Percentiles rank a stretch among this genome's conserved stretches.
phyloP scores from a whole-genome alignment of 2,113 vertebrate genomes.

The Delphinus delphis region DNA sequence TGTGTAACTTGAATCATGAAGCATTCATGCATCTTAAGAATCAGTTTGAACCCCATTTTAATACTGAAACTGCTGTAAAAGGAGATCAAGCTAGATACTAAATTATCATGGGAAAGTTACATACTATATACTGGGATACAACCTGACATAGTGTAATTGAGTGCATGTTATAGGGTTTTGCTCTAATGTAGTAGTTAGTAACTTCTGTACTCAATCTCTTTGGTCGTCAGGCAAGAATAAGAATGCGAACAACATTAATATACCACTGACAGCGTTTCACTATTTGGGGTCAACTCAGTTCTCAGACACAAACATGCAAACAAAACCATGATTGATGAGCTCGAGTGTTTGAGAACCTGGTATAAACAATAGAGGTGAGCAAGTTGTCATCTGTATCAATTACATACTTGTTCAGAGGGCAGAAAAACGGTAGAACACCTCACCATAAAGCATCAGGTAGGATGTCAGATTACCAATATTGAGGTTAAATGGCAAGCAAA shows the following conservation, averaged over 20 bases:
- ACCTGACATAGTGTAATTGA: background rate
- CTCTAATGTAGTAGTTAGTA: background rate
- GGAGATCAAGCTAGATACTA: background rate
- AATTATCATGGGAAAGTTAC: background rate
- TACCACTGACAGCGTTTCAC: background rate
- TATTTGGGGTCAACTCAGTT: background rate
- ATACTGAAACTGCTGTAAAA: background rate
- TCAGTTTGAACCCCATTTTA: background rate
- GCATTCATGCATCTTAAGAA: background rate
- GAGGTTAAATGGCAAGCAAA: background rate
- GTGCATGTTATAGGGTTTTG: background rate
- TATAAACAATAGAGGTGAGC: conserved; percentile 76
- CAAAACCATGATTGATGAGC: background rate
- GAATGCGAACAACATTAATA: conserved; percentile 14
- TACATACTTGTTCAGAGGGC: background rate
- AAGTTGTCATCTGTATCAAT: background rate
- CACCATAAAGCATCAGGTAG: background rate
- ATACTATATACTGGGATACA: background rate
- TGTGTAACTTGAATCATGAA: background rate
- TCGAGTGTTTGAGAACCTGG: conserved; percentile 74
- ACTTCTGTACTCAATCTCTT: background rate
- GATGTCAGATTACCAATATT: background rate
- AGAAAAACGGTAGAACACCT: background rate
- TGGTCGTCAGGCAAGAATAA: conserved; percentile 12
- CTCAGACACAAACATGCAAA: conserved; percentile 73